Evolutionary conservation across 1,140 invertebrate genomes (phyloP).

Genomic region (Drosophila bocqueti): DNA sequence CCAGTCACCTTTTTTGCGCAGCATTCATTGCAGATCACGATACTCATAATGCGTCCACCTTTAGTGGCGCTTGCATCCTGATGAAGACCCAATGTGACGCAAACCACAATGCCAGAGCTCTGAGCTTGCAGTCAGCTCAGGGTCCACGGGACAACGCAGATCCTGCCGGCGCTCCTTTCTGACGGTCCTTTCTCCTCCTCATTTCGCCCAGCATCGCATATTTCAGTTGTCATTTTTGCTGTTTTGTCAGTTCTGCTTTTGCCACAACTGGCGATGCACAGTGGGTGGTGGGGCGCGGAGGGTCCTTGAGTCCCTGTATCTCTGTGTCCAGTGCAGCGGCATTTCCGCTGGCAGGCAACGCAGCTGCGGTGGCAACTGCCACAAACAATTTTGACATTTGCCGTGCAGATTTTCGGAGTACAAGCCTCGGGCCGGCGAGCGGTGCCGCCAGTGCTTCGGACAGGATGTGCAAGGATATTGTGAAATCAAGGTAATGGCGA

Average conservation of each 20-base stretch:
- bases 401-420: slow-evolving; percentile 46
- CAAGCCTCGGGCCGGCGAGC: slow-evolving; percentile 6
- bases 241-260: slow-evolving; percentile 71
- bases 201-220: slow-evolving; percentile 60
- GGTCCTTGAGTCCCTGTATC: not conserved
- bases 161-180: slow-evolving; percentile 5
- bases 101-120: slow-evolving; percentile 62
- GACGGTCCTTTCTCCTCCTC: not conserved
- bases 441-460: slow-evolving; percentile 30
- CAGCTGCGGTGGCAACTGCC: slow-evolving; percentile 74
- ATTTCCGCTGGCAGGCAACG: slow-evolving; percentile 73
- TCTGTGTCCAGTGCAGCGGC: slow-evolving; percentile 37
- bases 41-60: slow-evolving; percentile 6
- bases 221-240: slow-evolving; percentile 77
- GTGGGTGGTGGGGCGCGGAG: not conserved
- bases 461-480: slow-evolving; percentile 80
- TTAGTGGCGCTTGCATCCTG: slow-evolving; percentile 21
- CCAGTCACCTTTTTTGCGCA: slow-evolving; percentile 13
- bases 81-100: slow-evolving; percentile 41
- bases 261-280: slow-evolving; percentile 32
- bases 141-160: slow-evolving; percentile 28
- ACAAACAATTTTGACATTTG: slow-evolving; percentile 81
- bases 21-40: slow-evolving; percentile 16
- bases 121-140: slow-evolving; percentile 32
- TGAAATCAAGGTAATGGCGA: slow-evolving; percentile 78